Evolutionary conservation across 2,888 invertebrate genomes (phyloP), one percentile per base, ranked within the genome.

Genomic region (Mystacides longicornis): DNA sequence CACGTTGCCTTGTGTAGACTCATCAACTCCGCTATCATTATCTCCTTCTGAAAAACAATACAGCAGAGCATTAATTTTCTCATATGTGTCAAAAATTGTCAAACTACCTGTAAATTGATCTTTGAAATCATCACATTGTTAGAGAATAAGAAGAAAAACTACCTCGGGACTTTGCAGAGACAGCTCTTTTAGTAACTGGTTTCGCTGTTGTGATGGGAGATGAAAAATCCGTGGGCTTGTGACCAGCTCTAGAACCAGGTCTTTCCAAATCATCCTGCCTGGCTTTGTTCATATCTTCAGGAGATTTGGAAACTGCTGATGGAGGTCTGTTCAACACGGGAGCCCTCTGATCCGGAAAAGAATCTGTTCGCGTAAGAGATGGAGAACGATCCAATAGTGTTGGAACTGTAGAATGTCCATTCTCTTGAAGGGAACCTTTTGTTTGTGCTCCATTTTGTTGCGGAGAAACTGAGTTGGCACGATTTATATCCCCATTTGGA

Each of bases 1-100:
- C 75, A 89, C 87, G 75, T 86, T 84, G 72, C 86, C 86, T 72
- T 87, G 88, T 53, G 86, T 87, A 56, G 86, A 84, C 70, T 89
- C 89, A 69, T 89, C 88, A 23, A 87, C 87, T 46, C 87, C 89
- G 67, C 87, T 89, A 65, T 89, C 89, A 65, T 89, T 89, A 69
- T 88, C 89, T 33, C 87, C 86, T 75, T 89, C 90, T 90, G 81
- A 62, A 75, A 79, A 51, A 51, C 4, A 42, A 37, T 56, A 55
- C 11, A 37, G 11, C 7, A 3, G 3, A 37, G 3, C 14, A 37
- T 37, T 37, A 37, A 16, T 37, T 27, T 11, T 27, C 11, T 7
- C 27, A 27, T 7, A 27, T 11, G 11, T 27, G 27, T 27, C 27
- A 27, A 27, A 27, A 27, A 27, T 27, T 27, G 27, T 5, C 27